Conservation (phyloP, 1,140 invertebrate species). For the Diorhabda carinulata region DNA sequence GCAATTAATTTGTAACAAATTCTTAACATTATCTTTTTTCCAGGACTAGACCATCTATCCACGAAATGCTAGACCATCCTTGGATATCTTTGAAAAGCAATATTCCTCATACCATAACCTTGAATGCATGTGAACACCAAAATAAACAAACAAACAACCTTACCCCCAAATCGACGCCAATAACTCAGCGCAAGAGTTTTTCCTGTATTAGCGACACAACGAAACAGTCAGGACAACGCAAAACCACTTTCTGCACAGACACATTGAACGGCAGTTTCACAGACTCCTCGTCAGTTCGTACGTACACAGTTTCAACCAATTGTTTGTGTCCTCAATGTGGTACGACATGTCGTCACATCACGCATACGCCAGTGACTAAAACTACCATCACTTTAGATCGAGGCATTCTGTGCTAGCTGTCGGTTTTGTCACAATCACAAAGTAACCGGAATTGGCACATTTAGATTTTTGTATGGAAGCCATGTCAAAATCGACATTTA, state of each 20-base stretch:
- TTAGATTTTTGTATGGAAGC: background rate
- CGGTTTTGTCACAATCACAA: background rate
- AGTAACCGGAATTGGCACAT: constrained; percentile 1
- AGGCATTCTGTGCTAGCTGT: constrained; percentile 46
- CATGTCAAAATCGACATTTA: background rate
- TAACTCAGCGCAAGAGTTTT: constrained; percentile 40
- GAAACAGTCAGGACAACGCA: constrained; percentile 34
- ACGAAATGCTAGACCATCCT: constrained; percentile 44
- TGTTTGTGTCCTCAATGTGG: constrained; percentile 48
- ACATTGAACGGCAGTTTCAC: constrained; percentile 37
- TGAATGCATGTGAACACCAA: constrained; percentile 26
- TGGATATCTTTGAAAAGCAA: constrained; percentile 43
- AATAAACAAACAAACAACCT: constrained; percentile 20
- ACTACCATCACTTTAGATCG: constrained; percentile 46
- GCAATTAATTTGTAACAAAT: background rate
- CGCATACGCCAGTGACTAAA: constrained; percentile 44
- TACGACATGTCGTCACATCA: constrained; percentile 44
- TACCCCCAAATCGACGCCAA: constrained; percentile 40
- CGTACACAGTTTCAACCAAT: constrained; percentile 42
- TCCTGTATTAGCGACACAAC: constrained; percentile 31
- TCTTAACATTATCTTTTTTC: constrained; percentile 21
- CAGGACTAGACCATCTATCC: constrained; percentile 43
- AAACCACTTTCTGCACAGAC: constrained; percentile 36
- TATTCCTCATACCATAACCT: constrained; percentile 28
- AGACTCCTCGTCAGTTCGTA: constrained; percentile 37